Conservation (phyloP, 2,797 vertebrate genomes). For the Triplophysa bombifrons region DNA sequence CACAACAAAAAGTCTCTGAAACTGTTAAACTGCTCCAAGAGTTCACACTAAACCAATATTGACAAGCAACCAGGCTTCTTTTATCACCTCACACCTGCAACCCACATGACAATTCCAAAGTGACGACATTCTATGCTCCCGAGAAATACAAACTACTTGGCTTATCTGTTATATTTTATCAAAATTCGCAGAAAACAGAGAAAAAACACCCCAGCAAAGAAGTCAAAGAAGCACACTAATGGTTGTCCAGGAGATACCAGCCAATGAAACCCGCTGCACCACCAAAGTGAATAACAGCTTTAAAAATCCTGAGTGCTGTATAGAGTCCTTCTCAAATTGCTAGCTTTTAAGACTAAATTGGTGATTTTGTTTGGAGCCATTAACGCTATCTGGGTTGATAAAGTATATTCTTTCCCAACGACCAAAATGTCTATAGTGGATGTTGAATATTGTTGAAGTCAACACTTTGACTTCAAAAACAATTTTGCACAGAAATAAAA, state of each 20-base stretch:
- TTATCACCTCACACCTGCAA: conserved; percentile 56
- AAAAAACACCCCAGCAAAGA: conserved; percentile 6
- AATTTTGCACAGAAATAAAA: not conserved
- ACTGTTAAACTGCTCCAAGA: conserved; percentile 48
- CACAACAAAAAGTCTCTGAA: conserved; percentile 16
- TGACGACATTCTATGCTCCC: conserved; percentile 38
- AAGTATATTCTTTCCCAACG: not conserved
- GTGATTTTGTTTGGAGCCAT: not conserved
- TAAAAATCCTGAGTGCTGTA: not conserved
- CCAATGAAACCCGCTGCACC: not conserved
- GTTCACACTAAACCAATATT: conserved; percentile 65
- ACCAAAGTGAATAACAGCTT: conserved; percentile 3
- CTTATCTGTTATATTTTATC: conserved; percentile 3
- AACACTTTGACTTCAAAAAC: no score
- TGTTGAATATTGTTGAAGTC: not conserved
- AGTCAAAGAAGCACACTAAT: not conserved
- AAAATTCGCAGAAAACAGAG: conserved; percentile 6
- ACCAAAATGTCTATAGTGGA: not conserved
- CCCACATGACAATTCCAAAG: conserved; percentile 25
- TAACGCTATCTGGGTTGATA: not conserved
- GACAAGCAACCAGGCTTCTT: conserved; percentile 44
- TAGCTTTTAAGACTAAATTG: not conserved
- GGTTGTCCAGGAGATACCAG: not conserved
- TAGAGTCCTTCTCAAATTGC: conserved; percentile 1
- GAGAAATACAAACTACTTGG: not conserved